phyloP scores from a whole-genome alignment of 2,113 vertebrate genomes.

The Eulacestoma nigropectus region DNA sequence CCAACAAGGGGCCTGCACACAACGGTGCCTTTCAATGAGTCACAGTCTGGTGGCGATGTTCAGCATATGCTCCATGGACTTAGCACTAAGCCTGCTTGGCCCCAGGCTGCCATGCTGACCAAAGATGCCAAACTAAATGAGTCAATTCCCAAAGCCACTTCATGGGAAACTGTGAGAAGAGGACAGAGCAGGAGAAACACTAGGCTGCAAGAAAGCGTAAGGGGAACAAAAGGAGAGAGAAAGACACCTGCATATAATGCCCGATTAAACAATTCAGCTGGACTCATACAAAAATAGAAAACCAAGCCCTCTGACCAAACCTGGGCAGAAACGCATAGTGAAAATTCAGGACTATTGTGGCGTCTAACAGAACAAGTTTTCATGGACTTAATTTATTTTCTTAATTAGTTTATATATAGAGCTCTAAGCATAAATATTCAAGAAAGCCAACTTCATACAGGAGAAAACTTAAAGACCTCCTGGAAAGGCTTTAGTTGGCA shows the following conservation, averaged over 20 bases:
- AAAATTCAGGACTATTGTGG: not conserved
- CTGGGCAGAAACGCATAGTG: not conserved
- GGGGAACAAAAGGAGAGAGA: not conserved
- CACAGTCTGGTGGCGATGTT: constrained; percentile 8
- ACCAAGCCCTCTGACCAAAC: not conserved
- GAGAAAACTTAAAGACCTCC: not conserved
- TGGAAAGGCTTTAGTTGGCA: not conserved
- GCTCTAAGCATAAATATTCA: not conserved
- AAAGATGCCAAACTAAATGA: not conserved
- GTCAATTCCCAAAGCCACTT: not conserved
- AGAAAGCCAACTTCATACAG: not conserved
- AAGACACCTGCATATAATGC: not conserved
- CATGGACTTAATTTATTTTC: not conserved
- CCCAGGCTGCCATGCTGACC: not conserved
- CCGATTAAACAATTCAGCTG: not conserved
- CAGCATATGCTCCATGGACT: not conserved
- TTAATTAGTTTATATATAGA: not conserved
- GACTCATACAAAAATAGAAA: not conserved
- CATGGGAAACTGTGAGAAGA: not conserved
- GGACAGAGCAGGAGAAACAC: not conserved
- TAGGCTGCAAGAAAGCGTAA: not conserved
- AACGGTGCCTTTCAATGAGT: not conserved
- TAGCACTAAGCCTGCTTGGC: not conserved
- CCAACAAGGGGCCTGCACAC: not conserved
- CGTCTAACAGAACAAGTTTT: not conserved